Conservation (phyloP, 1,140 invertebrate genomes). For the Sminthurinus signatus region DNA sequence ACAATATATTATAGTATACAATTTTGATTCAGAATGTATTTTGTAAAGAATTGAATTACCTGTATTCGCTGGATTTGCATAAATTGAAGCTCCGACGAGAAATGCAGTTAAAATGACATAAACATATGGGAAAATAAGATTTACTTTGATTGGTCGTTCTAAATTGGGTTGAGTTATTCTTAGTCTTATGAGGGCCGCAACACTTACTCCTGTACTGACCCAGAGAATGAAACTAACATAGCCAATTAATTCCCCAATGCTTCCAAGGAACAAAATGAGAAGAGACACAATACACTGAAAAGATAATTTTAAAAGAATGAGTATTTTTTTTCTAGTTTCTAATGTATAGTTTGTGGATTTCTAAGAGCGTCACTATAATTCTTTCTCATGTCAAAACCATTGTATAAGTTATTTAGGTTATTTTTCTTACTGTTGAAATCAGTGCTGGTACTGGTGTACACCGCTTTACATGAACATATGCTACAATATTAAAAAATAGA, state of each 20-base stretch:
- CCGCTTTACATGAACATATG: constrained; percentile 64
- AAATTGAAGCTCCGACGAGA: constrained; percentile 51
- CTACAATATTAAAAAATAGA: too few species aligned
- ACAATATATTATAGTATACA: background rate
- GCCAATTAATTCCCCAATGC: constrained; percentile 66
- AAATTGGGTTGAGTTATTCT: constrained; percentile 64
- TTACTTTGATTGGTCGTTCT: constrained; percentile 71
- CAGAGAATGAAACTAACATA: constrained; percentile 73
- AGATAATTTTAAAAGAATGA: background rate
- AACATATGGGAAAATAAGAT: constrained; percentile 52
- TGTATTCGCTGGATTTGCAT: constrained; percentile 46
- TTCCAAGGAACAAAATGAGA: constrained; percentile 61
- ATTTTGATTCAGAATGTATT: background rate
- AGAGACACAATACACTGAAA: constrained; percentile 62
- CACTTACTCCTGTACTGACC: constrained; percentile 64
- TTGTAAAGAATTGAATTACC: constrained; percentile 36
- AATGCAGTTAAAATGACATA: constrained; percentile 52
- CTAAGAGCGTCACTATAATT: too few species aligned
- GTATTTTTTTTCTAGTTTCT: background rate
- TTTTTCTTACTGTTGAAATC: constrained; percentile 61
- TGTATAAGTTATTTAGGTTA: too few species aligned
- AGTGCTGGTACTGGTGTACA: constrained; percentile 75
- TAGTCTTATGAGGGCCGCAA: constrained; percentile 71
- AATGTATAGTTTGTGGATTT: background rate
- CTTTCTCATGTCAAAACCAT: too few species aligned